These are phyloP conservation scores for Salpingus planirostris DNA, from an alignment of 2,888 invertebrate species.

Conservation along the genomic window DNA sequence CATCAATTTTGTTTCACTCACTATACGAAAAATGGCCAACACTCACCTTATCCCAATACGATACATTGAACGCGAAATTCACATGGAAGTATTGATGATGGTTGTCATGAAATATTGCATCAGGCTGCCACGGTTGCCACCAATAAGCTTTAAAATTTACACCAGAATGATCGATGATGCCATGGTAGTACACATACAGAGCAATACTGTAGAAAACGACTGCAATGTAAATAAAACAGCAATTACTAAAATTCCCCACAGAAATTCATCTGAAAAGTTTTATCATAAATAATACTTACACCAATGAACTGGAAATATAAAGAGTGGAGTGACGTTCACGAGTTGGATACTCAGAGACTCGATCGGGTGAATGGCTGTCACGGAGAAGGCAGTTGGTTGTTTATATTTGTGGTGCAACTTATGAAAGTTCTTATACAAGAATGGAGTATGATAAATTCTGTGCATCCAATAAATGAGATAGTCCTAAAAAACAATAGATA, in stretches of 20 bases:
- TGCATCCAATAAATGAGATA: constrained; percentile 60
- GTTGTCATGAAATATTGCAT: constrained; percentile 66
- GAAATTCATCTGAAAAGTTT: constrained; percentile 4
- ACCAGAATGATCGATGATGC: constrained; percentile 68
- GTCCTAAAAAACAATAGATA: constrained; percentile 40
- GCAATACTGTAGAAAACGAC: constrained; percentile 41
- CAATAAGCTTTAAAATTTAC: constrained; percentile 61
- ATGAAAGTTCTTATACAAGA: constrained; percentile 61
- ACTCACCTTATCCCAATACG: constrained; percentile 56
- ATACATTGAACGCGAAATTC: constrained; percentile 67
- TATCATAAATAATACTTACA: constrained; percentile 52
- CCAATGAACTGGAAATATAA: constrained; percentile 58
- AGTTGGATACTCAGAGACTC: constrained; percentile 59
- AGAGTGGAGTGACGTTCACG: constrained; percentile 52
- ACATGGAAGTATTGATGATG: constrained; percentile 73
- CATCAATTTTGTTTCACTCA: too few relatives aligned
- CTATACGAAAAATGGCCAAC: too few relatives aligned
- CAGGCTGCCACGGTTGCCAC: constrained; percentile 73
- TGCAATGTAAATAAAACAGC: constrained; percentile 23
- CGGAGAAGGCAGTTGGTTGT: constrained; percentile 67
- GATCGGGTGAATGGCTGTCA: constrained; percentile 64
- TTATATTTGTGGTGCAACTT: constrained; percentile 69
- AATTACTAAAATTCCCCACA: too few relatives aligned
- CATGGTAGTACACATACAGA: constrained; percentile 61
- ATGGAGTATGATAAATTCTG: constrained; percentile 58